phyloP scores from a whole-genome alignment of 2,797 vertebrate genomes.

The Lepidocolaptes lacrymiger region DNA sequence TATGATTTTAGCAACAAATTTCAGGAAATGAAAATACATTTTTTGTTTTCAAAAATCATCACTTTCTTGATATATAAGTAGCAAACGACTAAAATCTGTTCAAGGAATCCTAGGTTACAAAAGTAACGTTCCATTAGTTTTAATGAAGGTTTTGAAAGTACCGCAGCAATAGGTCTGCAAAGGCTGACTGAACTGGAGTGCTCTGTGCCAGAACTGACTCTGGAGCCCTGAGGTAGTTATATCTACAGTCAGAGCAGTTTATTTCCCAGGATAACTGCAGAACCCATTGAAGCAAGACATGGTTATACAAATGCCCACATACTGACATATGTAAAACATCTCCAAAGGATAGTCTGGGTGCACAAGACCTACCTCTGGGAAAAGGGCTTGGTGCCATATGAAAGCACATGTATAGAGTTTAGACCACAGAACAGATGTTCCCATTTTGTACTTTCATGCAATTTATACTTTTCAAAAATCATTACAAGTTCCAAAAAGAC shows the following conservation, averaged over 20 bases:
- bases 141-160: constrained; percentile 25
- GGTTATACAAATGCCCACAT: constrained; percentile 27
- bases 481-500: not conserved
- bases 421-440: constrained; percentile 6
- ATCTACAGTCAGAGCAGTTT: constrained; percentile 10
- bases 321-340: constrained; percentile 48
- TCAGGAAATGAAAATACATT: constrained; percentile 21
- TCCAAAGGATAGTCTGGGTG: constrained; percentile 25
- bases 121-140: constrained; percentile 33
- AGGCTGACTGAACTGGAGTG: constrained; percentile 9
- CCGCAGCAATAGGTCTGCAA: constrained; percentile 22
- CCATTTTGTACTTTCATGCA: not conserved
- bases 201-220: not conserved
- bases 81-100: constrained; percentile 9
- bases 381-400: constrained; percentile 27
- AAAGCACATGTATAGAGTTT: not conserved
- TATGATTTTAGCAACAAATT: not conserved
- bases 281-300: constrained; percentile 21
- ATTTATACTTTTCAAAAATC: not conserved
- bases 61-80: not conserved
- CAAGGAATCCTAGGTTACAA: not conserved
- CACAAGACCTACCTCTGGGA: constrained; percentile 19
- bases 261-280: constrained; percentile 44
- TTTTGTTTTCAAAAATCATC: not conserved
- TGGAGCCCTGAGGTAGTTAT: constrained; percentile 11